These are phyloP conservation scores for Heptranchias perlo DNA, from an alignment of 2,113 vertebrate genomes.

Conservation along the genomic window DNA sequence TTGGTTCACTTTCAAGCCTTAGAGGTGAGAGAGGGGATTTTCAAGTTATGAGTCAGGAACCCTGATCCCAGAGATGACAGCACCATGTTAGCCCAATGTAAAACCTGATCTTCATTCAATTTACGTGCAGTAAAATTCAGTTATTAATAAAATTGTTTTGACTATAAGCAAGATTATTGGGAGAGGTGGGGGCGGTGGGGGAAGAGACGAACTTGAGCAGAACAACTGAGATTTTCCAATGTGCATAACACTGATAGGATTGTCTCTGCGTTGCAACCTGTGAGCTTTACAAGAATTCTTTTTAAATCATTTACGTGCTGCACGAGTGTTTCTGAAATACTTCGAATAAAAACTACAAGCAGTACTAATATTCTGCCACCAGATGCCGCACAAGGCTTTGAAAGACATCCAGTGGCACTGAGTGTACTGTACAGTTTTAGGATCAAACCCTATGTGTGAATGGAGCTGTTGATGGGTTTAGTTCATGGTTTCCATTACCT, in stretches of 20 bases:
- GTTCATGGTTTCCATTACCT: not conserved
- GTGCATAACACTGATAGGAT: not conserved
- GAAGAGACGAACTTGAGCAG: not conserved
- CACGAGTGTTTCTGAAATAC: not conserved
- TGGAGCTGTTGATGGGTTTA: not conserved
- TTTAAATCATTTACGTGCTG: not conserved
- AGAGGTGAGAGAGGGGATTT: not conserved
- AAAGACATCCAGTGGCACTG: too few species aligned
- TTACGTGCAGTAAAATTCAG: not conserved
- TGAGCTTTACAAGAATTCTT: not conserved
- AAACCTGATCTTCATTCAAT: not conserved
- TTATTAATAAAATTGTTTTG: not conserved
- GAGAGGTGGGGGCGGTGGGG: not conserved
- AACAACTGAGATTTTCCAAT: not conserved
- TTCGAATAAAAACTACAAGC: not conserved
- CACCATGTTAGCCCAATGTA: not conserved
- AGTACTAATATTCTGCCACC: conserved; percentile 10
- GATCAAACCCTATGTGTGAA: not conserved
- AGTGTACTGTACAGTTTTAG: not conserved
- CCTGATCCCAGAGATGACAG: not conserved
- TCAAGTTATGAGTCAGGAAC: not conserved
- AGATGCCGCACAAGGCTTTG: not conserved
- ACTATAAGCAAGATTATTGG: not conserved
- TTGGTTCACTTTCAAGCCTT: not conserved
- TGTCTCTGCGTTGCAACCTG: not conserved